These are phyloP conservation scores for Pogona vitticeps DNA, from an alignment of 2,113 vertebrate species.

Conservation along the genomic window DNA sequence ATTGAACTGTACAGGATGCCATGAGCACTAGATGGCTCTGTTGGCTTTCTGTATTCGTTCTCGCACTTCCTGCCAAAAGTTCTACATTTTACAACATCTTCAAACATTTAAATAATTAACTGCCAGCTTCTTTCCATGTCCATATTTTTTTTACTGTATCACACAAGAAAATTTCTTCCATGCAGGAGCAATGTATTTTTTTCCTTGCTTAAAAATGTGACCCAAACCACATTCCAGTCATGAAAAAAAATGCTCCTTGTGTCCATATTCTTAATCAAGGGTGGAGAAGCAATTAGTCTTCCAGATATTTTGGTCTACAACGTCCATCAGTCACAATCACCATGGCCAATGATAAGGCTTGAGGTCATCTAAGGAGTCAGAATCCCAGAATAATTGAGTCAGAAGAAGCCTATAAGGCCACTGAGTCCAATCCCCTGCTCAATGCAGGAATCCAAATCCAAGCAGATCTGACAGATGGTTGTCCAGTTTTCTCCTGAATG, in stretches of 20 bases:
- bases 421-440: no score
- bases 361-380: no score
- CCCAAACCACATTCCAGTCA: constrained; percentile 6
- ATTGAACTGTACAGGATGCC: background rate
- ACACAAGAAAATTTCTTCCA: background rate
- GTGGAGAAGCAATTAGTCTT: background rate
- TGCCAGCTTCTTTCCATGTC: accelerated
- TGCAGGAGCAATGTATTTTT: constrained; percentile 1
- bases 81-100: background rate
- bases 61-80: background rate
- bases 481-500: no score
- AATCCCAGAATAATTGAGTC: no score
- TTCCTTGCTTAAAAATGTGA: constrained; percentile 31
- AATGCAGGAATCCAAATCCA: no score
- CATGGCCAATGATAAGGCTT: background rate
- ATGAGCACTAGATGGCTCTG: constrained; percentile 69
- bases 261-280: background rate
- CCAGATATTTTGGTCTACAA: background rate
- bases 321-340: no score
- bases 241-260: background rate
- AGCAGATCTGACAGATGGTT: no score
- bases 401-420: no score
- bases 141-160: accelerated
- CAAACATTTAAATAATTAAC: background rate
- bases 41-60: constrained; percentile 31